Evolutionary conservation across 1,140 invertebrate genomes (phyloP), one percentile per base, ranked within the genome.

Genomic region (Potamilus streckersoni): DNA sequence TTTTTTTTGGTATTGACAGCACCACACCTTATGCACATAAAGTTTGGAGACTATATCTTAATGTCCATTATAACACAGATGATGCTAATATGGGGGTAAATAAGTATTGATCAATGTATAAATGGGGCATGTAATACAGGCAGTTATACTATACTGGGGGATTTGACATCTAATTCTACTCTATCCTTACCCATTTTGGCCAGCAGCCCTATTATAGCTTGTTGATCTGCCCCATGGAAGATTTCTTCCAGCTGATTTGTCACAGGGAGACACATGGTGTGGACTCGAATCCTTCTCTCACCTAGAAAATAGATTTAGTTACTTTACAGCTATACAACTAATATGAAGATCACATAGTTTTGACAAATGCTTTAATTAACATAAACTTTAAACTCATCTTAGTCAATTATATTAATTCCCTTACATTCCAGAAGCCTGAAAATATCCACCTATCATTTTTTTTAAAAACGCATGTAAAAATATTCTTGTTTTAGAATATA

Each of bases 241-340:
- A 99, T 92, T 82, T 99, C 97, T 5, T 93, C 92, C 61, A 99
- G 86, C 83, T 93, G 96, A 31, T 93, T 92, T 0, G 94, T 94
- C 11, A 99, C 94, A 20, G 98, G 98, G 74, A 99, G 87, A 89
- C 97, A 98, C 27, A 99, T 87, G 0, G 98, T 99, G 89, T 99
- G 98, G 8, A 99, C 98, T 79, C 98, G 93, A 85, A 99, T 99
- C 79, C 98, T 92, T 78, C 98, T 92, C 91, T 99, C 98, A 60
- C 96, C 95, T 96, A 84, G 57, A 80, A 64, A 58, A 59, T 17
- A 38, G 60, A 23, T 49, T 49, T 49, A 57, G 16, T 49, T 13
- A 55, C 38, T 27, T 59, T 55, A 56, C 38, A 69, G n/a, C 19
- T 62, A 17, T 19, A 61, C 23, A 61, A 49, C 8, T 20, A 8